These are phyloP conservation scores for Gerris buenoi DNA, from an alignment of 1,140 invertebrate genomes.

Conservation along the genomic window DNA sequence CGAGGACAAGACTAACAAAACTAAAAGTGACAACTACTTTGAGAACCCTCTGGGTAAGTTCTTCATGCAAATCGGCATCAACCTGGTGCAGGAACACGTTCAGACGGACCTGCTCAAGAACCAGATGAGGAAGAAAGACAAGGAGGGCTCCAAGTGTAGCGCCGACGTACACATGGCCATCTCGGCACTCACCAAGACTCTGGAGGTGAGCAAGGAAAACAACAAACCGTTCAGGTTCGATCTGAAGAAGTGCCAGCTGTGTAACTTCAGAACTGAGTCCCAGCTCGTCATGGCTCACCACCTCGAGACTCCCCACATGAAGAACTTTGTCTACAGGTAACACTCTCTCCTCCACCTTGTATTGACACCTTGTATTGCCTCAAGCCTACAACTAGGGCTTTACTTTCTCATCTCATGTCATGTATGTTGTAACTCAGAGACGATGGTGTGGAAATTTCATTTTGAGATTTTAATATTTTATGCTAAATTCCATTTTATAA, in stretches of 20 bases:
- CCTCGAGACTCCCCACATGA: constrained; percentile 82
- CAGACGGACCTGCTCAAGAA: constrained; percentile 77
- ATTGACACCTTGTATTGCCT: too few species aligned
- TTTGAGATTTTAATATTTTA: too few species aligned
- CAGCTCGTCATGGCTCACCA: constrained; percentile 72
- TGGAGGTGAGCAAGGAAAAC: constrained; percentile 75
- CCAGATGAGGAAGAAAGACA: constrained; percentile 61
- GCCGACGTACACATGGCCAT: constrained; percentile 58
- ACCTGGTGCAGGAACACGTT: constrained; percentile 81
- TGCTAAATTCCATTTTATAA: too few species aligned
- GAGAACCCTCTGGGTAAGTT: constrained; percentile 77
- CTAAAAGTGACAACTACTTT: constrained; percentile 42
- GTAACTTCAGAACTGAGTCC: constrained; percentile 86
- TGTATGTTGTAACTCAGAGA: too few species aligned
- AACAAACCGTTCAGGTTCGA: constrained; percentile 68
- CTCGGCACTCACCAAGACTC: constrained; percentile 59
- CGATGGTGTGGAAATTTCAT: too few species aligned
- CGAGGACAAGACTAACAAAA: constrained; percentile 18
- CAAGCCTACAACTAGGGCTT: too few species aligned
- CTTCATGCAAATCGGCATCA: constrained; percentile 80
- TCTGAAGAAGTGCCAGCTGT: constrained; percentile 74
- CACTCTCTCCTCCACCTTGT: too few species aligned
- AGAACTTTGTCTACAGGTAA: constrained; percentile 50
- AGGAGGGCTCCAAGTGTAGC: constrained; percentile 45
- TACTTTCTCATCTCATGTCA: too few species aligned